Percentiles rank a stretch among this genome's conserved stretches.
These are phyloP conservation scores for Proisotoma minuta DNA, from an alignment of 2,888 invertebrate genomes.

Conservation along the genomic window DNA sequence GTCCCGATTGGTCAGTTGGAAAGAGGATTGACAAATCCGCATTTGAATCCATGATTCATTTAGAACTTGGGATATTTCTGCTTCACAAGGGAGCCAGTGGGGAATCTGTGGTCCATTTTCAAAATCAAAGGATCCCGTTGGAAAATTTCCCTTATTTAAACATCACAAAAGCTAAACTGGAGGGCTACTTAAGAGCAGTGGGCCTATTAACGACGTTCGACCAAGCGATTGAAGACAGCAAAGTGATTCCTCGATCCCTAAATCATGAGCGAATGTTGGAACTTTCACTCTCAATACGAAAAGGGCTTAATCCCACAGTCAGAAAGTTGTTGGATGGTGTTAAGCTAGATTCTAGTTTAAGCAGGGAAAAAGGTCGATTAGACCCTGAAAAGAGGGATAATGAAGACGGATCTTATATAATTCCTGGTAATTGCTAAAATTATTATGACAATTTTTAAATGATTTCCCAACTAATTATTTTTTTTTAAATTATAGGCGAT, in stretches of 20 bases:
- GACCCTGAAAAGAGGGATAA: conserved; percentile 20
- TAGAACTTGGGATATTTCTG: conserved; percentile 42
- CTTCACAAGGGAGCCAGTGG: conserved; percentile 38
- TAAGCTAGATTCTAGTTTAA: conserved; percentile 1
- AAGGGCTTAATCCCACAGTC: conserved; percentile 24
- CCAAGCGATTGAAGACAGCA: conserved; percentile 13
- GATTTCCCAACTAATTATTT: background rate
- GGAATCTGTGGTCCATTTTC: conserved; percentile 40
- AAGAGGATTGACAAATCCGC: conserved; percentile 23
- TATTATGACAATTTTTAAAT: conserved; percentile 3
- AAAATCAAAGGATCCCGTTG: conserved; percentile 37
- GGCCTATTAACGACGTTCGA: conserved; percentile 26
- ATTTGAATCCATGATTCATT: conserved; percentile 43
- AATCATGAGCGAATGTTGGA: conserved; percentile 23
- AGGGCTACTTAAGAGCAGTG: conserved; percentile 38
- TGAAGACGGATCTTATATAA: conserved; percentile 23
- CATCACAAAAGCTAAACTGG: conserved; percentile 33
- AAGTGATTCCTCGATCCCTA: conserved; percentile 17
- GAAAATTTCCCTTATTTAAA: conserved; percentile 43
- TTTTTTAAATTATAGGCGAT: conserved; percentile 15
- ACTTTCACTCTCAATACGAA: conserved; percentile 32
- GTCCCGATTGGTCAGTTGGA: conserved; percentile 30
- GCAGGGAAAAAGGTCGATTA: conserved; percentile 13
- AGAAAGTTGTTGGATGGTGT: conserved; percentile 18
- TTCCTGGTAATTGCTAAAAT: conserved; percentile 16